Evolutionary conservation across 2,113 vertebrate genomes (phyloP).

Genomic region (Neomonachus schauinslandi): DNA sequence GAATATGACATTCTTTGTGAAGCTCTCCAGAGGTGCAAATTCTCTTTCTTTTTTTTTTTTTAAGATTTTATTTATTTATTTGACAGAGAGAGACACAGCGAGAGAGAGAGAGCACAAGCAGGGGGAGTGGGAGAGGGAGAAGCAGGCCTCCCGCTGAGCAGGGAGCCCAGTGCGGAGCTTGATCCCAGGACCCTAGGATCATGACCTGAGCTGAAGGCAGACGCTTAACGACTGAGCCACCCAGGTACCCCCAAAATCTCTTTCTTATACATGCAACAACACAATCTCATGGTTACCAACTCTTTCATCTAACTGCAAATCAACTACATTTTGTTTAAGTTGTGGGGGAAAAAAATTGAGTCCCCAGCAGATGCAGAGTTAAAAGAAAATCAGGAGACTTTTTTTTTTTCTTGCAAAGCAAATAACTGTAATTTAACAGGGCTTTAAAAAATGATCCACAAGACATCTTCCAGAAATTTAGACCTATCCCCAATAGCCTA

Average conservation of each 20-base stretch:
- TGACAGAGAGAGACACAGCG: too few relatives aligned
- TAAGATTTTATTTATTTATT: too few relatives aligned
- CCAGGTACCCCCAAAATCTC: too few relatives aligned
- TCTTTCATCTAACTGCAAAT: background rate
- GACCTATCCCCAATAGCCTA: background rate
- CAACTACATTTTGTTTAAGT: background rate
- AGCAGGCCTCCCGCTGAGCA: too few relatives aligned
- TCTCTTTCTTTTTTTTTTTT: too few relatives aligned
- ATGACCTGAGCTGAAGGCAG: too few relatives aligned
- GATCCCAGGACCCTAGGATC: too few relatives aligned
- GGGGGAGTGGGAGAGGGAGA: too few relatives aligned
- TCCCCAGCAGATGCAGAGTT: background rate
- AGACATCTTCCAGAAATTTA: conserved; percentile 22
- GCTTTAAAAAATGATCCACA: background rate
- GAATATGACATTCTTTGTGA: background rate
- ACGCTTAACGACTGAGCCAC: too few relatives aligned
- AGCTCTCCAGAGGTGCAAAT: background rate
- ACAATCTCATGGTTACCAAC: background rate
- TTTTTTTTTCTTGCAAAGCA: background rate
- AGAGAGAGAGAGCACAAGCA: too few relatives aligned
- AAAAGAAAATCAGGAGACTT: background rate
- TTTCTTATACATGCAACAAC: background rate
- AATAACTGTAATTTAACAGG: background rate
- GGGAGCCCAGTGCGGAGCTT: too few relatives aligned
- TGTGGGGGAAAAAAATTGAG: background rate